Base-by-base conservation (phyloP, 2,888 invertebrate species). In the Thera britannica region DNA sequence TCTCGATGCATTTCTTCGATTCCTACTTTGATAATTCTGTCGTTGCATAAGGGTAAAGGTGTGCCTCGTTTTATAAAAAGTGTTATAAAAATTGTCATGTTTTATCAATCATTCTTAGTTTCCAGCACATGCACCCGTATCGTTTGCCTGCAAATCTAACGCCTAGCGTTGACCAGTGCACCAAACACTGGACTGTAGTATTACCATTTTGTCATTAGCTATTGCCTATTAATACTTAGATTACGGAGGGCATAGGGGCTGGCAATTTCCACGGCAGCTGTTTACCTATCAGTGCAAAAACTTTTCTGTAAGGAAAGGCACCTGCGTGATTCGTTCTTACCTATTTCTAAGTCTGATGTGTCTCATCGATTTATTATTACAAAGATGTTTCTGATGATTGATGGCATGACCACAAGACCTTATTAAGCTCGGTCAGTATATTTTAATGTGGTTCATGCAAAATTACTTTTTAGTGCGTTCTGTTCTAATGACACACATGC, bases 141-240 rank as follows among this genome's bases (percentile, higher is more conserved):
- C 81, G 79, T 86, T 78, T 76, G 76, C 79, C 77, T 77, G 76
- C 76, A 80, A 83, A 85, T 88, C 88, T 87, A 90, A 89, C 87
- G 84, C 87, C 79, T 81, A 90, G 89, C 88, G 89, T 89, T 89
- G 84, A 57, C 85, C 73, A 80, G 88, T 87, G 88, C 88, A 84
- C 89, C 91, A 88, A 91, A 92, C 87, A 83, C 81, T 56, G 41
- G 46, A 63, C 41, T 63, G 57, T 71, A 55, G 66, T 72, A 92
- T 92, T 91, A 87, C 86, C 90, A 91, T 90, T 91, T 89, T 89
- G 89, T 90, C 92, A 91, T 93, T 92, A 92, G 89, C 88, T 83
- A 88, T 88, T 75, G 76, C 89, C n/a, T 92, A 93, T 92, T 93
- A 90, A 92, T 93, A 87, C 87, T 86, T 89, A 90, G 91, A 90